A percentile compares a stretch with the other conserved stretches of the same genome.
These are phyloP conservation scores for Bombus breviceps DNA, from an alignment of 1,140 invertebrate species.

Conservation along the genomic window DNA sequence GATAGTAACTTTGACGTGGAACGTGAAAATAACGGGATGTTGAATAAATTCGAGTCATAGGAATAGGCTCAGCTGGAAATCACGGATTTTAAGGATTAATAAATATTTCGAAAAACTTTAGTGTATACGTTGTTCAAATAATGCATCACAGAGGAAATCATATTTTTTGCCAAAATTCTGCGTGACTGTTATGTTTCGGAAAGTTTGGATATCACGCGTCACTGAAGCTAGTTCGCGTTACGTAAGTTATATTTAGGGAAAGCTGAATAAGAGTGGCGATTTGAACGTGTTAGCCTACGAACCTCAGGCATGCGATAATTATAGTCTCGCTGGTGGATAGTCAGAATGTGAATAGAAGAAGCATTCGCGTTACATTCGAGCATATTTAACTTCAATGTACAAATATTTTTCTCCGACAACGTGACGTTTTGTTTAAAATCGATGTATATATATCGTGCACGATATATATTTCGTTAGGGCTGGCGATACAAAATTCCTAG, in stretches of 20 bases:
- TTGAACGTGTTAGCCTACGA: slow-evolving; percentile 19
- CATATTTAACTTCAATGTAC: not conserved
- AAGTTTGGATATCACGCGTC: slow-evolving; percentile 2
- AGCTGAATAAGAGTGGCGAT: slow-evolving; percentile 43
- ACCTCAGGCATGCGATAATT: slow-evolving; percentile 43
- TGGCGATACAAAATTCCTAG: not conserved
- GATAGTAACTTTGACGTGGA: not conserved
- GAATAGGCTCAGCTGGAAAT: not conserved
- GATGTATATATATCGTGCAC: not conserved
- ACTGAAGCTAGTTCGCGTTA: not conserved
- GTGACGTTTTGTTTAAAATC: not conserved
- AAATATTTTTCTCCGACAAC: not conserved
- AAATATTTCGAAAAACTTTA: not conserved
- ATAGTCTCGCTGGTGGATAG: not conserved
- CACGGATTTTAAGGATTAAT: not conserved
- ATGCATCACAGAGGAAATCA: not conserved
- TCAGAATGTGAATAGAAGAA: no score
- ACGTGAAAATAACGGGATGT: not conserved
- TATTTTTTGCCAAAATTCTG: not conserved
- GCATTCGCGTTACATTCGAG: not conserved
- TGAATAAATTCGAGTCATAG: not conserved
- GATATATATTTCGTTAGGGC: no score
- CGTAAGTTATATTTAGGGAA: slow-evolving; percentile 49
- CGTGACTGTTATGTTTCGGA: not conserved
- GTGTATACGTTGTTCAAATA: no score